A percentile compares a stretch with the other conserved stretches of the same genome.
Conservation (phyloP, 53 echinoderm and acorn worm genomes). For the Arbacia lixula region DNA sequence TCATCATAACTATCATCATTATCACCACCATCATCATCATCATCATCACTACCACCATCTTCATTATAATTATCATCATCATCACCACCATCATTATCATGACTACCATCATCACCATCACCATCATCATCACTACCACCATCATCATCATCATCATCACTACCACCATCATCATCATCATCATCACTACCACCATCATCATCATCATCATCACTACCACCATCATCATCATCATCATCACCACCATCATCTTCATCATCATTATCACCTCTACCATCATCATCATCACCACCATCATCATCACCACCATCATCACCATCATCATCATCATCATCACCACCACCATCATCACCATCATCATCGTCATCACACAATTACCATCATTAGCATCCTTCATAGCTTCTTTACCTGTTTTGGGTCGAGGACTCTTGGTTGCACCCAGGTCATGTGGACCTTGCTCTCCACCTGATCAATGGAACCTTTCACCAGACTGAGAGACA, state of each 20-base stretch:
- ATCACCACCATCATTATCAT: conserved; percentile 9
- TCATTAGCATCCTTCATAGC: too few relatives aligned
- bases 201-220: conserved; percentile 5
- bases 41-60: conserved; percentile 4
- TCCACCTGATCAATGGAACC: conserved; percentile 96
- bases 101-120: conserved; percentile 13
- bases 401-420: too few relatives aligned
- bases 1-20: background rate
- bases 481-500: conserved; percentile 91
- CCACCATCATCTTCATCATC: background rate
- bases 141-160: background rate
- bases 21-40: conserved; percentile 1
- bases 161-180: background rate
- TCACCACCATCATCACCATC: background rate
- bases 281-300: background rate
- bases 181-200: background rate
- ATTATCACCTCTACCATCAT: background rate
- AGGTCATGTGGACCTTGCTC: conserved; percentile 96
- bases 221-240: conserved; percentile 35
- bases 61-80: conserved; percentile 3
- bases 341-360: background rate
- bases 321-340: conserved; percentile 30
- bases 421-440: conserved; percentile 98
- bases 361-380: background rate
- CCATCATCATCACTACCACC: conserved; percentile 15